phyloP scores from a whole-genome alignment of 2,888 invertebrate genomes.

The Eristalis intricaria region DNA sequence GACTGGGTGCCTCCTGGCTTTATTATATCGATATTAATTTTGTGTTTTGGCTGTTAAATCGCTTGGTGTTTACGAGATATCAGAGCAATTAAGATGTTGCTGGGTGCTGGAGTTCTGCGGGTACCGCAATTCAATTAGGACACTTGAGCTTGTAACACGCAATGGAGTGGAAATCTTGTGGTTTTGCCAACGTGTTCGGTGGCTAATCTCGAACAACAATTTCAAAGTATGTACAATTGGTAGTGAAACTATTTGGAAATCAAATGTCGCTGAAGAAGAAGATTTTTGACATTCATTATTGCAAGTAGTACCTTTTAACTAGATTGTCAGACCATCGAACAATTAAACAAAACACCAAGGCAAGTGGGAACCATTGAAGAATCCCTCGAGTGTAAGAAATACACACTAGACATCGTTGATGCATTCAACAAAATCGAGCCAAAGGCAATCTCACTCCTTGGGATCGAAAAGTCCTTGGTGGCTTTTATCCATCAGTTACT shows the following conservation, averaged over 20 bases:
- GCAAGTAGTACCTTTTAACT: too few relatives aligned
- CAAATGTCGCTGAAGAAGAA: neutral
- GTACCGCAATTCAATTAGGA: slow-evolving; percentile 24
- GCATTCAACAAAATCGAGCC: too few relatives aligned
- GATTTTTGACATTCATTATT: too few relatives aligned
- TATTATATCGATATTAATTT: slow-evolving; percentile 70
- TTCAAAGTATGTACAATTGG: neutral
- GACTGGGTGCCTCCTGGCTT: slow-evolving; percentile 33
- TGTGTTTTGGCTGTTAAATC: slow-evolving; percentile 68
- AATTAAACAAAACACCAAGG: too few relatives aligned
- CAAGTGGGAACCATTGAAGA: too few relatives aligned
- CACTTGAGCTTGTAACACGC: neutral
- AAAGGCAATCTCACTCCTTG: too few relatives aligned
- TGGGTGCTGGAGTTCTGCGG: slow-evolving; percentile 47
- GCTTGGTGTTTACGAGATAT: slow-evolving; percentile 60
- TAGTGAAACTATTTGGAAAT: neutral
- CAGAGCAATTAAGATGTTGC: slow-evolving; percentile 65
- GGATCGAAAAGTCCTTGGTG: too few relatives aligned
- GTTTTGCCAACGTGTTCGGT: neutral
- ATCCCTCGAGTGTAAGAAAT: too few relatives aligned
- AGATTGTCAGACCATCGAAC: too few relatives aligned
- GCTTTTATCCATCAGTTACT: too few relatives aligned
- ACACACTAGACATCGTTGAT: too few relatives aligned
- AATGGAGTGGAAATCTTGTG: slow-evolving; percentile 4
- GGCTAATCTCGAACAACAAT: neutral